Evolutionary conservation across 2,888 invertebrate species (phyloP).

Genomic region (Hermaeophaga mercurialis): DNA sequence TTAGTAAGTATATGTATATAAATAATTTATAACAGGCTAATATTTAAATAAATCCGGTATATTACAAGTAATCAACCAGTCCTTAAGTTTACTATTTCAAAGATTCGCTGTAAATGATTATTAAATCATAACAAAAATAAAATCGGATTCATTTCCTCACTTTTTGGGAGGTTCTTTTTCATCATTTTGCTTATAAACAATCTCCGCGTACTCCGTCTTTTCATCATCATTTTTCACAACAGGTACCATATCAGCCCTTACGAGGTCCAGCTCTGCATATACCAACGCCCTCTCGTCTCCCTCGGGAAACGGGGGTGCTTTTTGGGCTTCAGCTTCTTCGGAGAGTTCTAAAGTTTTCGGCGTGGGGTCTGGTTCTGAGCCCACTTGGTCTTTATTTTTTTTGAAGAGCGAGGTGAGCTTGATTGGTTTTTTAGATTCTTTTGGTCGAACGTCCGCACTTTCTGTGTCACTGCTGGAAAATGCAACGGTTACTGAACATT

Average conservation of each 20-base stretch:
- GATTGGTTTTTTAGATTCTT: constrained; percentile 42
- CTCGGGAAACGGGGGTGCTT: constrained; percentile 23
- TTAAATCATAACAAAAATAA: too few relatives aligned
- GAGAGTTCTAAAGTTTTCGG: constrained; percentile 23
- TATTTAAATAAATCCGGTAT: too few relatives aligned
- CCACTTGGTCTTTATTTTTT: constrained; percentile 46
- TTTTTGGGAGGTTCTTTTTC: constrained; percentile 29
- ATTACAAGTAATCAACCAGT: too few relatives aligned
- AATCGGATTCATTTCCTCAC: too few relatives aligned
- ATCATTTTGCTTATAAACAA: constrained; percentile 66
- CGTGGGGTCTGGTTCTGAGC: constrained; percentile 41
- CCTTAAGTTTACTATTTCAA: too few relatives aligned
- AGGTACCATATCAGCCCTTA: constrained; percentile 56
- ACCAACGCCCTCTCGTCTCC: constrained; percentile 61
- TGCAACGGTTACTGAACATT: too few relatives aligned
- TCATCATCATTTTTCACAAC: constrained; percentile 60
- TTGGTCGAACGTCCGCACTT: constrained; percentile 62
- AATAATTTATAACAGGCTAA: too few relatives aligned
- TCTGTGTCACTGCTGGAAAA: constrained; percentile 69
- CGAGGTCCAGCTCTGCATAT: constrained; percentile 73
- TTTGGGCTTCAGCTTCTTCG: constrained; percentile 17
- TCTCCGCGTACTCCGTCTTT: constrained; percentile 81
- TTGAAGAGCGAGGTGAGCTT: constrained; percentile 50
- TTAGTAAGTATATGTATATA: too few relatives aligned
- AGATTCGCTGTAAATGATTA: not conserved